Evolutionary conservation across 2,113 vertebrate species (phyloP).

Genomic region (Plecotus auritus): DNA sequence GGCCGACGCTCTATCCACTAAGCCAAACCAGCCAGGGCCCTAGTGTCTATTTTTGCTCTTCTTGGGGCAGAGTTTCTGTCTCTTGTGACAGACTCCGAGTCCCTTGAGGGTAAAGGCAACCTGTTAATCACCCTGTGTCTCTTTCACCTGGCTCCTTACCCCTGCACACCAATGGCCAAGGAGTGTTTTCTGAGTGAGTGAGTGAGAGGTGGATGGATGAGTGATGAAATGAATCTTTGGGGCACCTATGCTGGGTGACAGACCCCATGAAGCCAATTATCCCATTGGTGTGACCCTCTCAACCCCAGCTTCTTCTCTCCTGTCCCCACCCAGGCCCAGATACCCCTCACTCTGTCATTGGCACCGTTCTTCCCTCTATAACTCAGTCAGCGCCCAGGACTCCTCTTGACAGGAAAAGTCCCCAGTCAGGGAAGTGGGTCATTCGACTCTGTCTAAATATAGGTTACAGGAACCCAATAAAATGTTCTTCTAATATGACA

Average conservation of each 20-base stretch:
- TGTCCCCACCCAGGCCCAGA: not conserved
- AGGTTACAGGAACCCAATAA: not conserved
- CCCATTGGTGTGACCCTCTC: not conserved
- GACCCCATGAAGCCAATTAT: not conserved
- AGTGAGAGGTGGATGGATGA: not conserved
- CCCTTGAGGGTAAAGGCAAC: not conserved
- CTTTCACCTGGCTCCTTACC: too few species aligned
- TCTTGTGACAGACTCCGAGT: not conserved
- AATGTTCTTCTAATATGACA: slow-evolving; percentile 39
- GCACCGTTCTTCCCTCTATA: not conserved
- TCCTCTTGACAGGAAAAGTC: not conserved
- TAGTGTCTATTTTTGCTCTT: not conserved
- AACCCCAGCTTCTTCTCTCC: not conserved
- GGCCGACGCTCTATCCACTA: too few species aligned
- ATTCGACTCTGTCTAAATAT: slow-evolving; percentile 35
- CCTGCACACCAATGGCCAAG: not conserved
- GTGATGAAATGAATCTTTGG: not conserved
- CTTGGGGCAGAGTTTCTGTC: not conserved
- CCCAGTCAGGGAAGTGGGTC: not conserved
- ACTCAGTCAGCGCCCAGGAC: not conserved
- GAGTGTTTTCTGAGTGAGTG: not conserved
- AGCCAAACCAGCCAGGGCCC: too few species aligned
- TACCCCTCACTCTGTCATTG: not conserved
- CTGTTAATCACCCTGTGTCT: not conserved
- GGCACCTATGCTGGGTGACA: too few species aligned